These are phyloP conservation scores for Urocolius indicus DNA, from an alignment of 2,113 vertebrate species.

Conservation along the genomic window DNA sequence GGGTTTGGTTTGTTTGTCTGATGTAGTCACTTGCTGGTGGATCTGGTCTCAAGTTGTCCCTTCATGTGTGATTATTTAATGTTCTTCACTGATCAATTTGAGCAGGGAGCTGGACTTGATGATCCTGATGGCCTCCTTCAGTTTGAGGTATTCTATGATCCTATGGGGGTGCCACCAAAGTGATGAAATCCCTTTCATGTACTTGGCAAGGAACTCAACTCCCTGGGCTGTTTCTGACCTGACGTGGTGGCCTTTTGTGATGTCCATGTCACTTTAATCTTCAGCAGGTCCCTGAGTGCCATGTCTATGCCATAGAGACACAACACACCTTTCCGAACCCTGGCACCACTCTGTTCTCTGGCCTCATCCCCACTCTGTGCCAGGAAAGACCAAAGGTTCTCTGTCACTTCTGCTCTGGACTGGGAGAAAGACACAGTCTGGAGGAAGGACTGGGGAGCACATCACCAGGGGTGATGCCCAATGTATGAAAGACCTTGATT, in stretches of 20 bases:
- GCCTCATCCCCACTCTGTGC: not conserved
- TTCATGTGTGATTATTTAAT: not conserved
- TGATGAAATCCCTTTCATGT: not conserved
- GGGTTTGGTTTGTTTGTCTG: not conserved
- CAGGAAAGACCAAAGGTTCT: not conserved
- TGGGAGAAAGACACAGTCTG: not conserved
- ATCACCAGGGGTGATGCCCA: not conserved
- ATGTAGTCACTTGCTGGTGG: not conserved
- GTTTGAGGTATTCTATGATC: not conserved
- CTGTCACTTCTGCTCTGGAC: rapidly evolving
- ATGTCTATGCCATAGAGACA: not conserved
- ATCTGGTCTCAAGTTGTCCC: not conserved
- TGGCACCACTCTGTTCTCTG: not conserved
- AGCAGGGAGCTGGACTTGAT: not conserved
- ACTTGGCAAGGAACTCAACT: not conserved
- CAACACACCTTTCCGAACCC: not conserved
- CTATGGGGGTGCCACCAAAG: not conserved
- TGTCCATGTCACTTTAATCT: not conserved
- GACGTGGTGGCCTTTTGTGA: not conserved
- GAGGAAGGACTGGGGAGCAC: not conserved
- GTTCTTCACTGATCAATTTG: not conserved
- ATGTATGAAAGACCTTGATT: not conserved
- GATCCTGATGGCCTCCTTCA: not conserved
- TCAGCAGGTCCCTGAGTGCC: not conserved
- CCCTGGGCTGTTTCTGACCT: not conserved